phyloP scores from a whole-genome alignment of 2,113 vertebrate genomes.

The Chionodraco myersi region DNA sequence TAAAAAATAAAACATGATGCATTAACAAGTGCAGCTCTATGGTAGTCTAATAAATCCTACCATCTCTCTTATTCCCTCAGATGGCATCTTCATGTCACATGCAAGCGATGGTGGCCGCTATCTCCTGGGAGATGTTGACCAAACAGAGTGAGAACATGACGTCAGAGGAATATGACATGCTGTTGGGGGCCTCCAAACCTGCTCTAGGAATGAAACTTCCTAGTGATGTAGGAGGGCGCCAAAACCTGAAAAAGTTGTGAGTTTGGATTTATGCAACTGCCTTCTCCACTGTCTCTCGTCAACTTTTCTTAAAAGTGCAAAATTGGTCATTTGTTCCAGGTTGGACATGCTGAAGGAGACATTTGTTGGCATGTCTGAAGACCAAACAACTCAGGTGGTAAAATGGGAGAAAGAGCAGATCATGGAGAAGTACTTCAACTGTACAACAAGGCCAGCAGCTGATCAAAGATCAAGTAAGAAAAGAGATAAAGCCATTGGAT shows the following conservation, averaged over 20 bases:
- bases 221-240: rapidly evolving
- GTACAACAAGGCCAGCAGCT: constrained; percentile 29
- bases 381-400: constrained; percentile 46
- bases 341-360: constrained; percentile 64
- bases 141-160: constrained; percentile 28
- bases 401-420: constrained; percentile 74
- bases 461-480: constrained; percentile 31
- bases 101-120: constrained; percentile 63
- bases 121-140: constrained; percentile 65
- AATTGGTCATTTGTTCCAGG: constrained; percentile 50
- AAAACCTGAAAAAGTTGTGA: constrained; percentile 66
- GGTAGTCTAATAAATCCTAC: neutral
- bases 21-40: neutral
- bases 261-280: constrained; percentile 22
- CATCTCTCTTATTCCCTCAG: constrained; percentile 43
- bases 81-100: constrained; percentile 65
- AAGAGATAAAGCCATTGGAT: neutral
- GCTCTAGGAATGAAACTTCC: constrained; percentile 57
- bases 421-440: constrained; percentile 58
- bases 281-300: neutral
- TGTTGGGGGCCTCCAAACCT: constrained; percentile 66
- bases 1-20: neutral
- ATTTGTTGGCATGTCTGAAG: constrained; percentile 47
- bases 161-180: constrained; percentile 45
- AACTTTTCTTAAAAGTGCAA: neutral